Conservation (phyloP, 2,888 invertebrate genomes). For the Itoplectis maculator region DNA sequence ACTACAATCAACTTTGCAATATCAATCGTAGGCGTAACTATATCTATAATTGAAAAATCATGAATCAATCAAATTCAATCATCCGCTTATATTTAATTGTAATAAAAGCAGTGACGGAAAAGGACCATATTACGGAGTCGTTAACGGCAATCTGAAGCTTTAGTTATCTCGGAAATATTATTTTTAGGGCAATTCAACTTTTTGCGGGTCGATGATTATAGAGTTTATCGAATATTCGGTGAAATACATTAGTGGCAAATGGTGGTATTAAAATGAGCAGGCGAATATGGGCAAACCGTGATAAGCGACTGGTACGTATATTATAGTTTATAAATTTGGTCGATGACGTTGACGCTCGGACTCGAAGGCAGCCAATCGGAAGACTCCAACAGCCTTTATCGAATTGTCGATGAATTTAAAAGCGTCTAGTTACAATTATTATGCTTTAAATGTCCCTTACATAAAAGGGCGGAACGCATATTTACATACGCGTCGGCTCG, state of each 20-base stretch:
- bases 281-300: slow-evolving; percentile 54
- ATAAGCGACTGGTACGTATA: slow-evolving; percentile 26
- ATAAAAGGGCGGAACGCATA: slow-evolving; percentile 37
- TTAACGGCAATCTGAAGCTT: background rate
- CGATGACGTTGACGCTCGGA: slow-evolving; percentile 33
- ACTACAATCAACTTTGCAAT: slow-evolving; percentile 30
- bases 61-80: slow-evolving; percentile 38
- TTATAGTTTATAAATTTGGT: slow-evolving; percentile 29
- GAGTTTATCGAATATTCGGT: slow-evolving; percentile 39
- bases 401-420: slow-evolving; percentile 24
- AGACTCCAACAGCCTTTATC: slow-evolving; percentile 26
- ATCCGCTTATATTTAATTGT: background rate
- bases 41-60: background rate
- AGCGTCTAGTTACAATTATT: slow-evolving; percentile 32
- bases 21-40: slow-evolving; percentile 18
- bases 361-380: slow-evolving; percentile 39
- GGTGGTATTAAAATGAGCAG: background rate
- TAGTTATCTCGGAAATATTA: background rate
- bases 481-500: slow-evolving; percentile 36
- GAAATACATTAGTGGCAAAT: slow-evolving; percentile 39
- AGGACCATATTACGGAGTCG: background rate
- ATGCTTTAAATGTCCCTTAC: slow-evolving; percentile 51
- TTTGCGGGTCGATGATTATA: slow-evolving; percentile 31
- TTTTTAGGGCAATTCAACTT: slow-evolving; percentile 18
- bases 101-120: slow-evolving; percentile 8